These are phyloP conservation scores for Synaphobranchus kaupii DNA, from an alignment of 2,797 vertebrate species.

Conservation along the genomic window DNA sequence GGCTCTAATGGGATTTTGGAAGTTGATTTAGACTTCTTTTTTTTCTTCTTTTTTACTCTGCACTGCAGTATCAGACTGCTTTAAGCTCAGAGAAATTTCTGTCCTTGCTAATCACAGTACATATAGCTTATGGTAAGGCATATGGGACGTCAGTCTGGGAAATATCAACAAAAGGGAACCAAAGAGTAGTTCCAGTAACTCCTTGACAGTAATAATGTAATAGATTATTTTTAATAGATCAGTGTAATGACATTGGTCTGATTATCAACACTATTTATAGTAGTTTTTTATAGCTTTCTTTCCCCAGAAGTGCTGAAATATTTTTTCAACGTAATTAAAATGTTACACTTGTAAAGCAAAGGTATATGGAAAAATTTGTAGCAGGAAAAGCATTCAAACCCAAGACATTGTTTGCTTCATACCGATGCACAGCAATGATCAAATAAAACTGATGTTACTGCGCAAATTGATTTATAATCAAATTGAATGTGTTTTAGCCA, in stretches of 20 bases:
- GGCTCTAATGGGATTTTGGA: neutral
- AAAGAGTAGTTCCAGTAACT: neutral
- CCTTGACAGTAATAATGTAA: neutral
- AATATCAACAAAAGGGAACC: neutral
- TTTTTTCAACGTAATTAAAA: too few relatives aligned
- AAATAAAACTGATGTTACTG: neutral
- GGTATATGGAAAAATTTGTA: neutral
- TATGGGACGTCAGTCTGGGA: neutral
- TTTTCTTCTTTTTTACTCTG: too few relatives aligned
- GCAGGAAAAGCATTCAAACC: too few relatives aligned
- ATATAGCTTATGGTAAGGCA: neutral
- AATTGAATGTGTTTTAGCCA: neutral
- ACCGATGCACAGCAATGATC: neutral
- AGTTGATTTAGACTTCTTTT: neutral
- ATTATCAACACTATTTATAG: too few relatives aligned
- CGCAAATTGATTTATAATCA: neutral
- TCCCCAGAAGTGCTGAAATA: too few relatives aligned
- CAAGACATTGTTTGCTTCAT: neutral
- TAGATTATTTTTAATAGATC: too few relatives aligned
- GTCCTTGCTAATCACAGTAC: neutral
- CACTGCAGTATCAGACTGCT: neutral
- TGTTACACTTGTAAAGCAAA: too few relatives aligned
- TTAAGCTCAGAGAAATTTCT: neutral
- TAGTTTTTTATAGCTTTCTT: too few relatives aligned
- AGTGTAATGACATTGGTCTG: too few relatives aligned